Percentiles rank a stretch among this genome's conserved stretches.
phyloP scores from a whole-genome alignment of 2,888 invertebrate genomes.

The Drosophila tripunctata region DNA sequence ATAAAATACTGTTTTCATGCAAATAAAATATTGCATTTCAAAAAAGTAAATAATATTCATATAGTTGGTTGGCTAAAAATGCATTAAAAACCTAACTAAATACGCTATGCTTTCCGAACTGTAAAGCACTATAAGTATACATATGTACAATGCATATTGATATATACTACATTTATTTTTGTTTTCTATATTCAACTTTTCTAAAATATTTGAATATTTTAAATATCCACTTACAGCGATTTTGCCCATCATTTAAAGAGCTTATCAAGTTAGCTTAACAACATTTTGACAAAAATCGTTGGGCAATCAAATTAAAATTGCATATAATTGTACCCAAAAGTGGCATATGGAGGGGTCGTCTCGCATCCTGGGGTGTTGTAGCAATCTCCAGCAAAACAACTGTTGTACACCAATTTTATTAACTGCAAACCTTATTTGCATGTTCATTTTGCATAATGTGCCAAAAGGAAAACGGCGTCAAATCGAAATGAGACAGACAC shows the following conservation, averaged over 20 bases:
- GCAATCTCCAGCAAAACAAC: conserved; percentile 46
- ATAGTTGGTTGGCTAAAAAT: too few species aligned
- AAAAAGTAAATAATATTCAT: too few species aligned
- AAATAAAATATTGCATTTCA: too few species aligned
- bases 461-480: conserved; percentile 58
- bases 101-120: too few species aligned
- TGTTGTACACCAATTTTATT: conserved; percentile 80
- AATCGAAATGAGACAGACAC: conserved; percentile 33
- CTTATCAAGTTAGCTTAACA: conserved; percentile 10
- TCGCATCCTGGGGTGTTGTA: conserved; percentile 12
- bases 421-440: conserved; percentile 84
- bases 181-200: too few species aligned
- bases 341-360: conserved; percentile 60
- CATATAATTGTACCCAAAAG: conserved; percentile 74
- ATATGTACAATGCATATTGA: too few species aligned
- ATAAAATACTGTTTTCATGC: too few species aligned
- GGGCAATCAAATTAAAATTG: conserved; percentile 74
- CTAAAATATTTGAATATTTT: background rate
- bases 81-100: too few species aligned
- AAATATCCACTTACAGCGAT: background rate
- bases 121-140: too few species aligned
- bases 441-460: conserved; percentile 82
- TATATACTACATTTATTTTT: too few species aligned
- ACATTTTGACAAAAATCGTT: conserved; percentile 59
- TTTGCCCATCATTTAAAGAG: conserved; percentile 3